Base-by-base conservation (phyloP, 2,888 invertebrate species). In the Anthrax anthrax region DNA sequence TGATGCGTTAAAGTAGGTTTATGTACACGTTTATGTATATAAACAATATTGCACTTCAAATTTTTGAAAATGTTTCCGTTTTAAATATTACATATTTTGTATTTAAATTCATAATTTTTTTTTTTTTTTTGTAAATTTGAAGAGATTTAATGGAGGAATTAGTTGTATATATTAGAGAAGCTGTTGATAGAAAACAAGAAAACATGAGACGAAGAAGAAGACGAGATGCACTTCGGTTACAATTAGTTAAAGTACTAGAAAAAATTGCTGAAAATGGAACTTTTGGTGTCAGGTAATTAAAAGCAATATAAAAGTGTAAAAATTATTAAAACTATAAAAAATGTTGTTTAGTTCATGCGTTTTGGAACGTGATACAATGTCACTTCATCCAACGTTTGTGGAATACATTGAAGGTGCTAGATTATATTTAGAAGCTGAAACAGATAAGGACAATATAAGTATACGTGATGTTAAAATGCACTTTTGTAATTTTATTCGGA, bases 141-240 rank as follows among this genome's bases (percentile, higher is more conserved):
- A 95, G 95, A 63, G 95, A 96, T 70, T 72, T 98, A 49, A 86
- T 97, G 80, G 98, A 98, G 59, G 98, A 98, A 69, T 67, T 98
- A 46, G 79, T 88, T 9, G 79, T 86, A 1, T 83, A 90, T 53
- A 80, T 99, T 48, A 81, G 95, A 17, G 98, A 99, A 66, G 94
- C 96, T 0, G 87, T 94, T 18, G 97, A 98, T 64, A 78, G 91
- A 42, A 97, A 96, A 63, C 95, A 96, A 68, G 97, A 97, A 64
- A 98, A 96, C 64, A 86, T 96, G 75, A 76, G 96, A 46, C 73
- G 97, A 37, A 74, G 95, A 37, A 73, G 92, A 46, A 76, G 96
- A 37, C 78, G 95, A 46, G 98, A 99, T 66, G 87, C 92, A 13
- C 70, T 98, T 43, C 75, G 98, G 39, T 73, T 97, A 38, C 90